Evolutionary conservation across 1,140 invertebrate genomes (phyloP), one percentile per base, ranked within the genome.

Genomic region (Cardiocondyla obscurior): DNA sequence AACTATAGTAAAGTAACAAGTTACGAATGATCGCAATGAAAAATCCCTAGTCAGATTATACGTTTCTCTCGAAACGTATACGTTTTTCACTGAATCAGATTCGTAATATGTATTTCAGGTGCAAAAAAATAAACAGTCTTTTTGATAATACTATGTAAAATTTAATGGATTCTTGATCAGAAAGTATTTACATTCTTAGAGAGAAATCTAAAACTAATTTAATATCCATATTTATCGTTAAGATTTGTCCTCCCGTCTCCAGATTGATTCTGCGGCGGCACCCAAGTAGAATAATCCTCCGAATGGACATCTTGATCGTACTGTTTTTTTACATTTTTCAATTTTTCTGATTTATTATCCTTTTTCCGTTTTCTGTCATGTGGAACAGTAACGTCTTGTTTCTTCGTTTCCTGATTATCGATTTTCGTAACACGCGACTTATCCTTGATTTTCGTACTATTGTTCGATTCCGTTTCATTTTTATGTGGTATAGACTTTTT

Each of bases 221-320:
- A 98, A 92, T 98, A 98, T 28, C 97, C 97, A 90, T 95, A 96
- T 94, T 97, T 98, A 28, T 97, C 96, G 94, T 98, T 98, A 25
- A 98, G 94, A 89, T 93, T 95, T 28, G 97, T 98, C 89, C 95
- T 95, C 14, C 97, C 97, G 94, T 98, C 97, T 3, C 97, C 97
- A 72, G 93, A 95, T 94, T 98, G 97, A 91, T 95, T 94, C 79
- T 92, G 74, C 7, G 97, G 97, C 7, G 97, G 97, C n/a, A 97
- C 90, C 97, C 97, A 98, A 85, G 95, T 95, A 10, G 95, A 96
- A 92, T 97, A 97, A 89, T 97, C 95, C 82, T 96, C 95, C 25
- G 91, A 92, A 16, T 93, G 91, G 10, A 94, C 91, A 86, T 96
- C 95, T 89, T 95, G 93, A 64, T 93, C 93, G 39, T 93, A 94